A percentile compares a stretch with the other conserved stretches of the same genome.
Conservation (phyloP, 1,140 invertebrate genomes). For the Drosophila virilis region DNA sequence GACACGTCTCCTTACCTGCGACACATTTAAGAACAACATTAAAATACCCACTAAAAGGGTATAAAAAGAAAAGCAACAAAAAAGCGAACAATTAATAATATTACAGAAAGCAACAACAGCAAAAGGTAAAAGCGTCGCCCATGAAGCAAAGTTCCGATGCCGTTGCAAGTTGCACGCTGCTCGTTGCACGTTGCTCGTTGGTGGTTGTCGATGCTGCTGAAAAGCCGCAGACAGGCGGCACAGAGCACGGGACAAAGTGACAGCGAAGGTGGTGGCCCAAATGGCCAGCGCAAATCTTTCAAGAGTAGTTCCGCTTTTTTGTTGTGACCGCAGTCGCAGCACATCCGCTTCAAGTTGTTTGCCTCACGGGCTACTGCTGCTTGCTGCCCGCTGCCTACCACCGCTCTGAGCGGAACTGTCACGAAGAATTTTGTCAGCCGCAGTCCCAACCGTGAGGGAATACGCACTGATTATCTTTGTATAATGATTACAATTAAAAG, state of each 20-base stretch:
- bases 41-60: neutral
- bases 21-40: too few species aligned
- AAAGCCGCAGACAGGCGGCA: conserved; percentile 45
- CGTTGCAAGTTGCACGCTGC: conserved; percentile 36
- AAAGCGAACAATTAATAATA: conserved; percentile 64
- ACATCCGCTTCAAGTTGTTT: conserved; percentile 56
- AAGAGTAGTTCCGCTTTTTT: conserved; percentile 84
- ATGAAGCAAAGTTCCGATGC: conserved; percentile 68
- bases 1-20: too few species aligned
- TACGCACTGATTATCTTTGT: conserved; percentile 65
- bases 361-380: neutral
- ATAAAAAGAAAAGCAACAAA: neutral
- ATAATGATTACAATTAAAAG: conserved; percentile 73
- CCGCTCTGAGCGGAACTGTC: conserved; percentile 36
- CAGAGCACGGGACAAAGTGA: conserved; percentile 10
- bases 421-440: conserved; percentile 51
- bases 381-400: too few species aligned
- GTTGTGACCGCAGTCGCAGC: conserved; percentile 58
- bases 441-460: conserved; percentile 9
- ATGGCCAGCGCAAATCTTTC: conserved; percentile 76
- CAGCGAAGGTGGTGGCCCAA: conserved; percentile 44
- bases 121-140: conserved; percentile 46
- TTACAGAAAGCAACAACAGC: conserved; percentile 60
- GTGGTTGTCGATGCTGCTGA: conserved; percentile 46
- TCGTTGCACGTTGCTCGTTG: neutral